Base-by-base conservation (phyloP, 2,113 vertebrate species). In the Marmota flaviventris region DNA sequence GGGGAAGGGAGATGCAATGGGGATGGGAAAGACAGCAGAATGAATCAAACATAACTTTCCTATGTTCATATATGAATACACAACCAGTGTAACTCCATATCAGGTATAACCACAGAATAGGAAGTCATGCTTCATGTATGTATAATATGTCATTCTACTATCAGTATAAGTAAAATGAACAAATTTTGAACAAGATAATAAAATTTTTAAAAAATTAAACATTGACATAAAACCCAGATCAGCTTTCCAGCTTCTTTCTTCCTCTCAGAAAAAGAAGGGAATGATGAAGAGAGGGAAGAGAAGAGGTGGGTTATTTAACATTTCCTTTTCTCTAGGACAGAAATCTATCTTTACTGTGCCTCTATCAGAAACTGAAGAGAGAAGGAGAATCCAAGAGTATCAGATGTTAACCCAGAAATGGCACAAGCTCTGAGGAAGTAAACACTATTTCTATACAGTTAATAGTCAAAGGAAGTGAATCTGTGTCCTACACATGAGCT, bases 351-450 rank as follows among this genome's bases (percentile, higher is more conserved):
- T 39, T 29, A 77, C 82, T 27, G 32, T 39, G 9, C 24, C 29
- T 87, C 27, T 58, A 78, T 86, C 88, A 89, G 58, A 97, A 90
- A 75, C 84, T 17, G 48, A 69, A 95, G 89, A 63, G 22, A 37
- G 27, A 84, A 85, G 22, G 24, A 70, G 51, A 81, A 89, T 45
- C 76, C 63, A 85, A 86, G 56, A 96, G n/a, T 42, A 45, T 3
- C 27, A 83, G 69, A 53, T 39, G 53, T 91, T 91, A 94, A 89
- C 77, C 6, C 11, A 91, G 9, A 61, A 85, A 22, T 8, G 85
- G 72, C 29, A 69, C 58, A 65, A 78, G 61, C 7, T 85, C 65
- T 32, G 2, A 48, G 11, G 27, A 92, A 83, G 34, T 61, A 8
- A 77, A 78, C 89, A 53, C 42, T 95, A 37, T 42, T 94, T 83